These are phyloP conservation scores for Calidris pugnax DNA, from an alignment of 2,113 vertebrate genomes.

Conservation along the genomic window DNA sequence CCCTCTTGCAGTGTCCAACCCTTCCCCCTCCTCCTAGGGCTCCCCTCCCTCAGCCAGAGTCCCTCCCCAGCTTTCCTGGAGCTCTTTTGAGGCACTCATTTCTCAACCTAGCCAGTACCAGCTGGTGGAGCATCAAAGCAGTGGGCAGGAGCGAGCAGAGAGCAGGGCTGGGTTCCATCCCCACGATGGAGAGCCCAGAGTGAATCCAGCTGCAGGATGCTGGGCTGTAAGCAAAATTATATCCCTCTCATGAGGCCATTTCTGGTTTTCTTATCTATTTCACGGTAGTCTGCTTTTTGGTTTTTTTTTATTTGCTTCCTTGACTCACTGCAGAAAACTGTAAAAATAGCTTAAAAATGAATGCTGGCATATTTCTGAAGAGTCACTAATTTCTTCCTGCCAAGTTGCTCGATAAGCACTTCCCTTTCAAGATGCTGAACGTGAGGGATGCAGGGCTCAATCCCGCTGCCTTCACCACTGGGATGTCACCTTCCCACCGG, in stretches of 20 bases:
- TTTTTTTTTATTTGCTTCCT: not conserved
- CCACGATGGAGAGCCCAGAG: not conserved
- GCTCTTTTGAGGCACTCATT: not conserved
- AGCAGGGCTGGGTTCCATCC: not conserved
- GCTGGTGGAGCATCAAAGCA: too few relatives aligned
- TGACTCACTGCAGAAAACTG: not conserved
- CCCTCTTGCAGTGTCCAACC: too few relatives aligned
- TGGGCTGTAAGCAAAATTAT: not conserved
- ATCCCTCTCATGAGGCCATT: not conserved
- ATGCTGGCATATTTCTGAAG: not conserved
- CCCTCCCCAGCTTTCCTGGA: too few relatives aligned
- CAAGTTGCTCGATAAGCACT: not conserved
- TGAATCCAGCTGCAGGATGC: not conserved
- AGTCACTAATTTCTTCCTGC: not conserved
- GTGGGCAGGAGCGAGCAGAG: not conserved
- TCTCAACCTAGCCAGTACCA: fast-evolving
- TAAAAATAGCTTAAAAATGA: not conserved
- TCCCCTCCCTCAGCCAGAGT: too few relatives aligned
- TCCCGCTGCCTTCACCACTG: not conserved
- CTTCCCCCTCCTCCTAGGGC: too few relatives aligned
- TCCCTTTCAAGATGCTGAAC: not conserved
- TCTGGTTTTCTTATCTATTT: not conserved
- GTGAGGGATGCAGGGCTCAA: fast-evolving
- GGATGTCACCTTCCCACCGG: fast-evolving
- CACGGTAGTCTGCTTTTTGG: too few relatives aligned